Base-by-base conservation (phyloP, 2,113 vertebrate genomes). In the Gambusia holbrooki region DNA sequence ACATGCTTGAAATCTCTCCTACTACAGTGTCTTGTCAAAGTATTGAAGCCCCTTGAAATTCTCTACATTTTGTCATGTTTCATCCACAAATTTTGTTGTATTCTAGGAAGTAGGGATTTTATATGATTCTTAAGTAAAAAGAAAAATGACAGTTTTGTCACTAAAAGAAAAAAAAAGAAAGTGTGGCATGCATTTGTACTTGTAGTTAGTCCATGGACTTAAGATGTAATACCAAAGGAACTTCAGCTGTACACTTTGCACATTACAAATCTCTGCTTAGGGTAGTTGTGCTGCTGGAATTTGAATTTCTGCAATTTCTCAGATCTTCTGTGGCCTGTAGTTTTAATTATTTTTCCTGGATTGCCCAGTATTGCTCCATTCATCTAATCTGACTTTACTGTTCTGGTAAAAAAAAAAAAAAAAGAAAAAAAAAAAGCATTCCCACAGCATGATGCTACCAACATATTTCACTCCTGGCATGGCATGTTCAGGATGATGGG, bases 1-100 rank as follows among this genome's bases (percentile, higher is more conserved):
- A 54, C 91, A 92, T 89, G 89, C 91, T 92, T 84, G 66, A 68
- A 75, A 76, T 51, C 76, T 84, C 74, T 80, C 11, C 48, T 30
- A 30, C 19, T 58, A 58, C 51, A 58, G 22, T 58, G 51, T 17
- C 51, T 58, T 58, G 51, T 25, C 19, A 54, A 54, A 54, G 19
- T 22, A 54, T 25, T 54, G 17, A 54, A 54, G 7, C 22, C 5
- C 17, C 15, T 54, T 22, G 17, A 54, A 22, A 54, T 54, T 17
- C 25, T 58, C 22, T 25, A 58, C 51, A 58, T 58, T 25, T 58
- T 25, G 51, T n/a, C 22, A 58, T 58, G 19, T 58, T 58, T 58
- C 51, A 58, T 22, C 22, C 8, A 25, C 22, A 58, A 58, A 58
- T 10, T 10, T n/a, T 5, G 19, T 6, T 48, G 51, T 58, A 25